These are phyloP conservation scores for Microcebus lehilahytsara DNA, from an alignment of 2,113 vertebrate genomes.

Conservation along the genomic window DNA sequence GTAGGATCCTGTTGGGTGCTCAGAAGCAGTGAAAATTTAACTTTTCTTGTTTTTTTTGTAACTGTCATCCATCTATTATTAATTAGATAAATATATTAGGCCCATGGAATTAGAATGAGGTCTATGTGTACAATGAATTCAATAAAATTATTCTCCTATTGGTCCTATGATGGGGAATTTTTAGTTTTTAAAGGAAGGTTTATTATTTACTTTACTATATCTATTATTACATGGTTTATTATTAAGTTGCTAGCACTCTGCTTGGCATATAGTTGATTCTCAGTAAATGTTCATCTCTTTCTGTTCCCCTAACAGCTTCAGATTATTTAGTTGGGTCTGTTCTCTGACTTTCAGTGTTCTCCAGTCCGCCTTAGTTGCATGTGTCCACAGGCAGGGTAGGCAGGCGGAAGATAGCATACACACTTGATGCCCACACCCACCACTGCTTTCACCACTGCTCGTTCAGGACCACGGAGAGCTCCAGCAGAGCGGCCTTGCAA, in stretches of 20 bases:
- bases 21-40: neutral
- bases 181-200: neutral
- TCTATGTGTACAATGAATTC: neutral
- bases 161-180: neutral
- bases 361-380: neutral
- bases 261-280: neutral
- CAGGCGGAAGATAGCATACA: too few relatives aligned
- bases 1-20: neutral
- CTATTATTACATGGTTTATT: neutral
- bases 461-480: rapidly evolving
- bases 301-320: neutral
- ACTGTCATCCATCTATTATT: neutral
- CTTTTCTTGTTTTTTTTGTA: neutral
- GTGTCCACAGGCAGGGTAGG: neutral
- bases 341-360: neutral
- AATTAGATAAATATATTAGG: neutral
- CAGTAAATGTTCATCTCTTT: neutral
- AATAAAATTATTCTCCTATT: neutral
- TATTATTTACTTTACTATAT: neutral
- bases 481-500: neutral
- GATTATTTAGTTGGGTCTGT: neutral
- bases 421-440: rapidly evolving
- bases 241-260: neutral
- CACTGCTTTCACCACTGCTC: neutral
- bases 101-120: neutral